Percentiles rank a stretch among this genome's conserved stretches.
Evolutionary conservation across 2,113 vertebrate genomes (phyloP).

Genomic region (Sphyrna mokarran): DNA sequence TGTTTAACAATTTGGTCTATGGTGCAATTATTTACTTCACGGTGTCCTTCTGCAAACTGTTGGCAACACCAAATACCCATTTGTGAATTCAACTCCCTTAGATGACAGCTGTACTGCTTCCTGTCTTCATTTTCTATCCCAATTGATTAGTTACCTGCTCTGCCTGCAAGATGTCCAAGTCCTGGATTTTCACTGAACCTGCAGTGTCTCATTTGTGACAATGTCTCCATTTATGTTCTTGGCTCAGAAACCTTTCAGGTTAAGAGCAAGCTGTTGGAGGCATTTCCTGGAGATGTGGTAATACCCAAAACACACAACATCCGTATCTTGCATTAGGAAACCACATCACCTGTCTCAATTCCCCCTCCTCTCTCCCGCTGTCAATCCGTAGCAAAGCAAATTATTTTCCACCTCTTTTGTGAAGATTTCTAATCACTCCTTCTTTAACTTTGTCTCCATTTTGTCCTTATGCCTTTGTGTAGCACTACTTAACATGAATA

Average conservation of each 20-base stretch:
- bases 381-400: not conserved
- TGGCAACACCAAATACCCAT: not conserved
- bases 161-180: not conserved
- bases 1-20: not conserved
- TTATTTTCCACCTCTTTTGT: not conserved
- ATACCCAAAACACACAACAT: not conserved
- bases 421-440: not conserved
- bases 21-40: not conserved
- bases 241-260: not conserved
- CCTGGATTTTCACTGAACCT: not conserved
- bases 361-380: not conserved
- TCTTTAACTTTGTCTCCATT: not conserved
- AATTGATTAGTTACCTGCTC: not conserved
- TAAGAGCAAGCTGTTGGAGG: not conserved
- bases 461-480: too few species aligned
- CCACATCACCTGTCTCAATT: not conserved
- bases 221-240: too few species aligned
- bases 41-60: not conserved
- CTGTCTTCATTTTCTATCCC: not conserved
- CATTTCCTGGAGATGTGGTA: not conserved
- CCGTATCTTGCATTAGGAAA: not conserved
- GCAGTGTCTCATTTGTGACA: not conserved
- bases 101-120: not conserved
- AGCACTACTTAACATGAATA: not conserved
- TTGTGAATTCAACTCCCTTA: not conserved